A percentile compares a stretch with the other conserved stretches of the same genome.
These are phyloP conservation scores for Abrostola tripartita DNA, from an alignment of 2,888 invertebrate genomes.

Conservation along the genomic window DNA sequence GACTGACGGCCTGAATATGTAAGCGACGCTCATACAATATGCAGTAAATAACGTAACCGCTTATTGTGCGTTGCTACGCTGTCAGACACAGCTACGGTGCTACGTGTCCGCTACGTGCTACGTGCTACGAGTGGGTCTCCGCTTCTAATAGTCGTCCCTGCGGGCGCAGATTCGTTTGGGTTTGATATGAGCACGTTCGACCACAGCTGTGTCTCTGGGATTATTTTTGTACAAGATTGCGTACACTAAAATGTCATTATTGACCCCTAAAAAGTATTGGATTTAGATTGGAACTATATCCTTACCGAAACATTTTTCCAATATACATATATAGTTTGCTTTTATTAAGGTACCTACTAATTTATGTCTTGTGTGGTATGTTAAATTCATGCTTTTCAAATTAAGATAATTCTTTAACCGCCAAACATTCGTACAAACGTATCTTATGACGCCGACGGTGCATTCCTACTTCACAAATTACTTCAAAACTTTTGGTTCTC, in stretches of 20 bases:
- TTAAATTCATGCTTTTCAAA: too few relatives aligned
- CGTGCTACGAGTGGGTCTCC: constrained; percentile 34
- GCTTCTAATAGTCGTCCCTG: constrained; percentile 17
- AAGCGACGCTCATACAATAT: constrained; percentile 45
- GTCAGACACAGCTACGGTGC: constrained; percentile 38
- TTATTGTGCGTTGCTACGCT: constrained; percentile 48
- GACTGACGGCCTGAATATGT: constrained; percentile 26
- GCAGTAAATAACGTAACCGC: constrained; percentile 55
- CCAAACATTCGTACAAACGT: neutral
- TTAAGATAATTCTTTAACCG: too few relatives aligned
- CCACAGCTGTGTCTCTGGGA: constrained; percentile 42
- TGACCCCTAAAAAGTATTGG: constrained; percentile 26
- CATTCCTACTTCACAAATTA: constrained; percentile 1
- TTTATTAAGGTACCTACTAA: too few relatives aligned
- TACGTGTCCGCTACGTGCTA: constrained; percentile 37
- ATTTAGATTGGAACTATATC: constrained; percentile 15
- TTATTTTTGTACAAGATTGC: constrained; percentile 38
- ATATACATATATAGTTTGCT: too few relatives aligned
- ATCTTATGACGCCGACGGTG: neutral
- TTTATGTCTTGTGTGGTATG: too few relatives aligned
- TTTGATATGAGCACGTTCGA: constrained; percentile 38
- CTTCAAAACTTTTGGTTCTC: neutral
- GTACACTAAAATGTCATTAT: constrained; percentile 23
- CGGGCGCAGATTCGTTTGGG: constrained; percentile 13
- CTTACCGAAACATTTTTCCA: neutral